A percentile compares a stretch with the other conserved stretches of the same genome.
phyloP scores from a whole-genome alignment of 1,140 invertebrate species.

The Zelostemma sp. region DNA sequence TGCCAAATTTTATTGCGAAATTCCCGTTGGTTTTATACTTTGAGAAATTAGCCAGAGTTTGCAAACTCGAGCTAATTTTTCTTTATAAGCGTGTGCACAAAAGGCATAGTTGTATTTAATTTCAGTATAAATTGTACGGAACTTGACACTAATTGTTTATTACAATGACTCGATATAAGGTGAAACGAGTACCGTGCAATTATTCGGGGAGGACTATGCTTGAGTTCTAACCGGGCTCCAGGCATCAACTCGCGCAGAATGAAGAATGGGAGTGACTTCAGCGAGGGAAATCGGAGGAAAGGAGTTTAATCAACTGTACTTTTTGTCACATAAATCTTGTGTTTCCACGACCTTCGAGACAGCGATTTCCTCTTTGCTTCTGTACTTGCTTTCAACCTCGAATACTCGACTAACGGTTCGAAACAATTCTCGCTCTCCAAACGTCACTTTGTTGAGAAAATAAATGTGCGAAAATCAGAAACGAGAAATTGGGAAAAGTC shows the following conservation, averaged over 20 bases:
- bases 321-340: constrained; percentile 53
- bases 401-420: not conserved
- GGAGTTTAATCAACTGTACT: constrained; percentile 53
- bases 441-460: not conserved
- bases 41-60: no score
- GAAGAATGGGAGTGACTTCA: not conserved
- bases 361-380: constrained; percentile 1
- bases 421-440: not conserved
- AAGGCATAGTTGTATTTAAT: not conserved
- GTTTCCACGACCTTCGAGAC: constrained; percentile 9
- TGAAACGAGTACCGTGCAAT: not conserved
- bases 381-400: not conserved
- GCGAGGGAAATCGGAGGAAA: constrained; percentile 1
- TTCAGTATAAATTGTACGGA: not conserved
- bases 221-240: not conserved
- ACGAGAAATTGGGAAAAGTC: no score
- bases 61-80: no score
- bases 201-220: not conserved
- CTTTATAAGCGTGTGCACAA: no score
- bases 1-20: no score
- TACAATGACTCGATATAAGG: not conserved
- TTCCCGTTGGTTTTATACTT: no score
- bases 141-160: not conserved
- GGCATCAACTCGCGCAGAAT: not conserved
- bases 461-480: no score